Conservation (phyloP, 2,888 invertebrate species). For the Megaustenia siamemsis region DNA sequence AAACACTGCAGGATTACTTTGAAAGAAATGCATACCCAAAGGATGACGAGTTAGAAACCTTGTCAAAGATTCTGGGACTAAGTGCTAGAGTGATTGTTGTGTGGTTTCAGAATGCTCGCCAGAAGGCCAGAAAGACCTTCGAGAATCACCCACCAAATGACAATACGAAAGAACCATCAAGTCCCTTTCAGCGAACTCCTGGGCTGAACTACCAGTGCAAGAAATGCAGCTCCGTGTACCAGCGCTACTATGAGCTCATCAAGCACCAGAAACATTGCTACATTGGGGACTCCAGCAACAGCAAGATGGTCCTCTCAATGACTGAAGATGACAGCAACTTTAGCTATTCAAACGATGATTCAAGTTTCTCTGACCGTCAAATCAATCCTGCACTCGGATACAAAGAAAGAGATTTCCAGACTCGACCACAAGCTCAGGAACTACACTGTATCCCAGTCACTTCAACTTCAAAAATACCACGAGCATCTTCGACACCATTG, state of each 20-base stretch:
- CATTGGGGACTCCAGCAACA: slow-evolving; percentile 58
- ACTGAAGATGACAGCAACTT: slow-evolving; percentile 68
- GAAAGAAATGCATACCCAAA: slow-evolving; percentile 99
- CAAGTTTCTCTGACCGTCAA: slow-evolving; percentile 50
- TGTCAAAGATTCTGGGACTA: slow-evolving; percentile 94
- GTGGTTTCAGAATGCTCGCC: slow-evolving; percentile 99
- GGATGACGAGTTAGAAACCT: slow-evolving; percentile 98
- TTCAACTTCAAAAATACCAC: not conserved
- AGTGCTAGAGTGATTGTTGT: slow-evolving; percentile 99
- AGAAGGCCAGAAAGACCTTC: slow-evolving; percentile 98
- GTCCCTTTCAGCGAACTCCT: slow-evolving; percentile 93
- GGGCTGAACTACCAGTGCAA: slow-evolving; percentile 99
- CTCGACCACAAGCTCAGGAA: not conserved
- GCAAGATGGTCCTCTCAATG: slow-evolving; percentile 61
- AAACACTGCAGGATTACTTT: slow-evolving; percentile 99
- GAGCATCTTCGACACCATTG: not conserved
- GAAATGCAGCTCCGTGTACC: slow-evolving; percentile 97
- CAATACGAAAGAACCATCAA: slow-evolving; percentile 84
- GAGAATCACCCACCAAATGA: slow-evolving; percentile 94
- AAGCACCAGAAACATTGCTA: slow-evolving; percentile 87
- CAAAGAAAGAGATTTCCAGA: slow-evolving; percentile 29
- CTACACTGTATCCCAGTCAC: not conserved
- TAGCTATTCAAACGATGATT: slow-evolving; percentile 68
- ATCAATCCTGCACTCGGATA: slow-evolving; percentile 32
- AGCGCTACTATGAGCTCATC: slow-evolving; percentile 98